Evolutionary conservation across 2,888 invertebrate species (phyloP), one percentile per base, ranked within the genome.

Genomic region (Thysanoteuthis rhombus): DNA sequence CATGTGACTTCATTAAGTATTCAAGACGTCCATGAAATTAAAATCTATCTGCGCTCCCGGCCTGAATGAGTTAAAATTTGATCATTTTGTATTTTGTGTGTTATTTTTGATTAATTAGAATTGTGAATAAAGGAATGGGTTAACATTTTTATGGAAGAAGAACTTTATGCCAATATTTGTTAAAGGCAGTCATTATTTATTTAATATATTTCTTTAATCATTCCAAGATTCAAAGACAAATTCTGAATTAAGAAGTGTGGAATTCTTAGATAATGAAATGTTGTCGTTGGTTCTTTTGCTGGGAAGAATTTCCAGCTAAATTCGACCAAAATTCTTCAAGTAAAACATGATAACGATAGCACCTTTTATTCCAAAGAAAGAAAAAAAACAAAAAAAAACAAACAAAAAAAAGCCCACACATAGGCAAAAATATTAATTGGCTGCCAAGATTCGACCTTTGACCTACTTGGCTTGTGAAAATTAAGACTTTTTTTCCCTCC

Each of bases 11-110:
- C n/a, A n/a, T n/a, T n/a, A n/a, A n/a, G n/a, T n/a, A n/a, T n/a
- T n/a, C n/a, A n/a, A n/a, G n/a, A n/a, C n/a, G n/a, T n/a, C n/a
- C n/a, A n/a, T n/a, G n/a, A n/a, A n/a, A n/a, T n/a, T n/a, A n/a
- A n/a, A n/a, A n/a, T n/a, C n/a, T n/a, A n/a, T n/a, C n/a, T n/a
- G n/a, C n/a, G n/a, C n/a, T n/a, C n/a, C n/a, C n/a, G n/a, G n/a
- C n/a, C n/a, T n/a, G n/a, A n/a, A n/a, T n/a, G n/a, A 32, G 25
- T 39, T 42, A 28, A 91, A 91, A 91, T 91, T 91, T 91, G 91
- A 91, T 91, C 36, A 38, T 92, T 45, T 42, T 45, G 32, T 92
- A 92, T 22, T 42, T 92, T 92, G 40, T 45, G 12, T 32, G 91
- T 75, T 8, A 42, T 91, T 42, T 45, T 92, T 16, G 10, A 92